These are phyloP conservation scores for Agonopterix heracliana DNA, from an alignment of 2,888 invertebrate species.

Conservation along the genomic window DNA sequence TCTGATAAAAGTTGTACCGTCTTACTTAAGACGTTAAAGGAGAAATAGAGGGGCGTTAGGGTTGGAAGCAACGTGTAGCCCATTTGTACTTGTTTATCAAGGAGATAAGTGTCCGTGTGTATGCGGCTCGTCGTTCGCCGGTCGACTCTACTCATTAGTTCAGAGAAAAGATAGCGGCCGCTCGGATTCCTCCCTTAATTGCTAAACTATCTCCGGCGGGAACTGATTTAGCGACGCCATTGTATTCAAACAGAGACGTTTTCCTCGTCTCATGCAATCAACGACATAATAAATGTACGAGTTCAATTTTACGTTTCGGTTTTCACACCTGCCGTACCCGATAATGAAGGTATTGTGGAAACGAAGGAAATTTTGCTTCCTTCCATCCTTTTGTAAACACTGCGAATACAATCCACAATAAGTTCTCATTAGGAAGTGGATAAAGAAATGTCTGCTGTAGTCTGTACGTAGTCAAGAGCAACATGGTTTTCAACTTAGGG, in stretches of 20 bases:
- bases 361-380: not conserved
- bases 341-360: not conserved
- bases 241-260: constrained; percentile 19
- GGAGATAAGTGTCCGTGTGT: constrained; percentile 58
- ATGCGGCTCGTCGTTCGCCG: constrained; percentile 41
- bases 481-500: constrained; percentile 66
- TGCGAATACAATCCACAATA: not conserved
- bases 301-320: constrained; percentile 1
- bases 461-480: constrained; percentile 28
- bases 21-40: constrained; percentile 58
- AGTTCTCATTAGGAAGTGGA: not conserved
- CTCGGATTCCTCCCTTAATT: constrained; percentile 58
- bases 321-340: not conserved
- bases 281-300: not conserved
- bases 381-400: not conserved
- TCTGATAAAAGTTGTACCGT: constrained; percentile 54
- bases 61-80: constrained; percentile 58
- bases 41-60: constrained; percentile 52
- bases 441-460: constrained; percentile 1
- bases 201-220: constrained; percentile 47
- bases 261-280: constrained; percentile 1
- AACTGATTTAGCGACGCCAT: constrained; percentile 46
- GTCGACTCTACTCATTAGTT: constrained; percentile 62
- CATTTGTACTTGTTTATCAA: constrained; percentile 71
- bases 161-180: constrained; percentile 48